Evolutionary conservation across 2,113 vertebrate genomes (phyloP), one percentile per base, ranked within the genome.

Genomic region (Zonotrichia leucophrys): DNA sequence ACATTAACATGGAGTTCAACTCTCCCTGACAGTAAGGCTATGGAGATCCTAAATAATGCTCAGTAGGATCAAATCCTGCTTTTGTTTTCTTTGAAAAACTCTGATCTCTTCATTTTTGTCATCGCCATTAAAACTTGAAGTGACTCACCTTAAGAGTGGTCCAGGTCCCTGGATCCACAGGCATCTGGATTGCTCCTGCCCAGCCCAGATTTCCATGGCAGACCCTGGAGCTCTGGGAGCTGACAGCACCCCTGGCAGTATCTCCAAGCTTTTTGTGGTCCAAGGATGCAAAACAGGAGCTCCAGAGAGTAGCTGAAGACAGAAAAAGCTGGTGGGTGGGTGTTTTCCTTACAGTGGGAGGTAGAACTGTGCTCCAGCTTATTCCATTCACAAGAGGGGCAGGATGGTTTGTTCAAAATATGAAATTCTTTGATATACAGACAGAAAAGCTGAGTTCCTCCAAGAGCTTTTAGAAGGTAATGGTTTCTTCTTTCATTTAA

Each of bases 1-100:
- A 39, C 4, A 10, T 58, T 23, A 60, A 20, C 23, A 12, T 33
- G 53, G 33, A 62, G 21, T 92, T 89, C 25, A 76, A 1, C 44
- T 46, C 28, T 92, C 19, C 4, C 66, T 78, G 69, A 68, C n/a
- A 79, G 33, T 70, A 49, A 44, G 37, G 22, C 35, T 44, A 2
- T 87, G 39, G 46, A 94, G 95, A 91, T 95, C n/a, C 81, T 66
- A 24, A 41, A 50, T 85, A 93, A 85, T 90, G n/a, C 58, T 90
- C 24, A 41, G 15, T 19, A 69, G 62, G 62, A 83, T 94, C 78
- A 90, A 87, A 79, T 73, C 21, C 15, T 79, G 5, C 12, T 83
- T 72, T 53, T 2, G 2, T 85, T 75, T 41, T 35, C 62, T 76
- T 91, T 41, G 62, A 50, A 83, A 69, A 64, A 44, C 21, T 60